A percentile compares a stretch with the other conserved stretches of the same genome.
Evolutionary conservation across 2,888 invertebrate species (phyloP).

Genomic region (Dasypogon diadema): DNA sequence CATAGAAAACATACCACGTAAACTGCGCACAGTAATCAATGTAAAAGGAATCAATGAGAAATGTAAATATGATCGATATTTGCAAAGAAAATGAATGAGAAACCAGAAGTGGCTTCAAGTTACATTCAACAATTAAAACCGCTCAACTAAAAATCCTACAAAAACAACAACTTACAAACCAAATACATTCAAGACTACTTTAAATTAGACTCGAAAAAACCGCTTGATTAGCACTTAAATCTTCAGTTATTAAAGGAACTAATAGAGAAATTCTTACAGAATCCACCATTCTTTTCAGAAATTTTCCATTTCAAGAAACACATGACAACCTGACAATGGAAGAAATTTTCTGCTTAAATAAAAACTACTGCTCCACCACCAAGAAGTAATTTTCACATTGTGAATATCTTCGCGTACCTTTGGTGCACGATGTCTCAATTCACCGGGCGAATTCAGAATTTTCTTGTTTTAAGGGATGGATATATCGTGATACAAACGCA

Average conservation of each 20-base stretch:
- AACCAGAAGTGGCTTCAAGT: too few species aligned
- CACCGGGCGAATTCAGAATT: conserved; percentile 27
- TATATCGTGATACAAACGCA: not conserved
- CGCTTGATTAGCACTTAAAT: not conserved
- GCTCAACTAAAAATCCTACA: too few species aligned
- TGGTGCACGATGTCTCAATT: conserved; percentile 36
- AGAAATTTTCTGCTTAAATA: conserved; percentile 50
- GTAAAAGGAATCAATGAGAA: too few species aligned
- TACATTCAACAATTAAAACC: too few species aligned
- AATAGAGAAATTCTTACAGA: not conserved
- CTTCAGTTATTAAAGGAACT: not conserved
- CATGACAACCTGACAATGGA: conserved; percentile 44
- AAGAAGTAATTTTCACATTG: conserved; percentile 30
- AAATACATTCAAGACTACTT: too few species aligned
- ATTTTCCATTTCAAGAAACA: conserved; percentile 46
- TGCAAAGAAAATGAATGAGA: too few species aligned
- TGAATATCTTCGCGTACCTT: conserved; percentile 29
- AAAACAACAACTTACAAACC: too few species aligned
- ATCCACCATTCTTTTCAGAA: not conserved
- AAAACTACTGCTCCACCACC: conserved; percentile 39
- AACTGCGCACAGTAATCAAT: too few species aligned
- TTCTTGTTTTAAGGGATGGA: not conserved
- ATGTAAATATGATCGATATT: too few species aligned
- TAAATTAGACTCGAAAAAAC: too few species aligned
- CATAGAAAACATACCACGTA: too few species aligned